Evolutionary conservation across 2,797 vertebrate species (phyloP).

Genomic region (Aphelocoma californica): DNA sequence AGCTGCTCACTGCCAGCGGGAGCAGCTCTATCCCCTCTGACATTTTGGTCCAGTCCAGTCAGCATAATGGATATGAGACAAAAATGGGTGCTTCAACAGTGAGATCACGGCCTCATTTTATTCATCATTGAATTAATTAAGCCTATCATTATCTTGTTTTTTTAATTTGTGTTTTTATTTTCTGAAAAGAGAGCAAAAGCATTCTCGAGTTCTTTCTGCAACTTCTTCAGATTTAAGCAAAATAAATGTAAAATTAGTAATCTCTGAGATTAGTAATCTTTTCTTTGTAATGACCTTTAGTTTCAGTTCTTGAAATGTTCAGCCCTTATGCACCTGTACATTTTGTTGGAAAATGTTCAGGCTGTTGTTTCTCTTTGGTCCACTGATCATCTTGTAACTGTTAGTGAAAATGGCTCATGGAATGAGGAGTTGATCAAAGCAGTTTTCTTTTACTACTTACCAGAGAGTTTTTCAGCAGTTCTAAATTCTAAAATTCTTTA

Average conservation of each 20-base stretch:
- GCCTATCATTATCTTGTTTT: neutral
- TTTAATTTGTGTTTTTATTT: neutral
- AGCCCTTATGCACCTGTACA: neutral
- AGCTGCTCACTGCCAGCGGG: fast-evolving
- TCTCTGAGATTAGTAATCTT: neutral
- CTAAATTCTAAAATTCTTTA: neutral
- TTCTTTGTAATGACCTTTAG: neutral
- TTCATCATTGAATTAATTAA: neutral
- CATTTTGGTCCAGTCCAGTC: neutral
- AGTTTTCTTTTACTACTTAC: neutral
- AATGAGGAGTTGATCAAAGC: neutral
- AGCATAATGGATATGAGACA: neutral
- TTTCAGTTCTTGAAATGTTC: neutral
- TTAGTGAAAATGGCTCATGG: neutral
- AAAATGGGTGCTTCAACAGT: neutral
- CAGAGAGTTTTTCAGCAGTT: neutral
- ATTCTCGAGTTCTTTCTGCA: neutral
- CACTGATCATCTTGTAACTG: neutral
- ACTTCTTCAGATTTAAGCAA: neutral
- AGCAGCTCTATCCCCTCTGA: neutral
- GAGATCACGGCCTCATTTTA: neutral
- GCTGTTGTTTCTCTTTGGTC: neutral
- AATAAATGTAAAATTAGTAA: neutral
- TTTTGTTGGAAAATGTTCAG: neutral
- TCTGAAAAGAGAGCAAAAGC: neutral